These are phyloP conservation scores for Gastrophysa polygoni DNA, from an alignment of 2,888 invertebrate species.

Conservation along the genomic window DNA sequence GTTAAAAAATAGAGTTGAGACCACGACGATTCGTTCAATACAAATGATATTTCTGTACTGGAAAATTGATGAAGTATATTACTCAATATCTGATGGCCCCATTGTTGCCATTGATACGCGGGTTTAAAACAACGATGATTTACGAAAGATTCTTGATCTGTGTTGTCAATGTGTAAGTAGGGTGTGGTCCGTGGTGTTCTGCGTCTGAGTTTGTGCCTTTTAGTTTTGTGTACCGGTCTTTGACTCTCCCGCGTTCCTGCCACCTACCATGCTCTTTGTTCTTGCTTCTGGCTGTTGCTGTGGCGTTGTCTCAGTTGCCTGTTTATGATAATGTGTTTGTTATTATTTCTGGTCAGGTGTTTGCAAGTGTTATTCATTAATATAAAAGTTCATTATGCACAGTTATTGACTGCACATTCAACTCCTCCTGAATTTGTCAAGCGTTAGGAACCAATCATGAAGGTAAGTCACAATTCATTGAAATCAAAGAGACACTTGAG, in stretches of 20 bases:
- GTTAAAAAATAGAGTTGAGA: constrained; percentile 5
- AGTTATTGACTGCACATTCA: no score
- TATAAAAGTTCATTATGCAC: no score
- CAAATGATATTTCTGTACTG: background rate
- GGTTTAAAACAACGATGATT: constrained; percentile 2
- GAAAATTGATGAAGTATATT: background rate
- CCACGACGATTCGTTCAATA: background rate
- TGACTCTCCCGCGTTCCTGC: no score
- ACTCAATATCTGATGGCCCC: background rate
- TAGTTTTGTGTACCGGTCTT: no score
- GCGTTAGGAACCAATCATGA: background rate
- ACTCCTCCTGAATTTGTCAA: background rate
- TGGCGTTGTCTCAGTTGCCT: no score
- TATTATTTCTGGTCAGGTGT: no score
- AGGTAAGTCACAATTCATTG: background rate
- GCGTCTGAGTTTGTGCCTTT: no score
- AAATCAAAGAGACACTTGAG: background rate
- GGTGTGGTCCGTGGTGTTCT: background rate
- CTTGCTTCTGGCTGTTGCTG: no score
- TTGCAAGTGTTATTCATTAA: no score
- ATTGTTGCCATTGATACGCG: background rate
- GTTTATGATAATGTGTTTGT: no score
- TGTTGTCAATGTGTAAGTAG: background rate
- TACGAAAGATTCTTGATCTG: constrained; percentile 4
- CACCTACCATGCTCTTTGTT: no score